phyloP scores from a whole-genome alignment of 2,797 vertebrate genomes.

The Rhinoraja longicauda region DNA sequence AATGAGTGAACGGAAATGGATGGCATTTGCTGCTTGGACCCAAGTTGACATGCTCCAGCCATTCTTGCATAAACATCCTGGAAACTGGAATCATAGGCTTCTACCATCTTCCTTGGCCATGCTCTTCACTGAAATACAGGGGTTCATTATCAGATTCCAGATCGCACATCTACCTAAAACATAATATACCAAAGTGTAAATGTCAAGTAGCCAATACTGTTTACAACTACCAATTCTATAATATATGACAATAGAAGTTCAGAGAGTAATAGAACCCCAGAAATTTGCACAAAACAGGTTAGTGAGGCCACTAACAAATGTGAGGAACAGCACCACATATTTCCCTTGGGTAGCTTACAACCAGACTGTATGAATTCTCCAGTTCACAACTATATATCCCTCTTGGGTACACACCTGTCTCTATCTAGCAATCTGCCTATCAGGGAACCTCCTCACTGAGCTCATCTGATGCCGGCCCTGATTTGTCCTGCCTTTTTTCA shows the following conservation, averaged over 20 bases:
- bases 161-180: not conserved
- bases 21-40: not conserved
- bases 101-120: not conserved
- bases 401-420: no score
- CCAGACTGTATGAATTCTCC: no score
- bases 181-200: not conserved
- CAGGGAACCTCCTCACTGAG: no score
- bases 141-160: not conserved
- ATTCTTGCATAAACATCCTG: not conserved
- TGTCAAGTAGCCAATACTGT: not conserved
- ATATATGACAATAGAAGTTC: not conserved
- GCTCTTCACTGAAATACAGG: not conserved
- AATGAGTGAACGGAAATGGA: slow-evolving; percentile 42
- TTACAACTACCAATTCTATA: not conserved
- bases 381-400: no score
- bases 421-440: no score
- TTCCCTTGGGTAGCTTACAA: no score
- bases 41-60: not conserved
- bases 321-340: no score
- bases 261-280: not conserved
- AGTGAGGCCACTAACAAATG: no score
- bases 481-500: no score
- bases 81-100: not conserved
- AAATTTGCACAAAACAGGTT: not conserved
- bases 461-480: no score